Evolutionary conservation across 2,113 vertebrate species (phyloP).

Genomic region (Aldabrachelys gigantea): DNA sequence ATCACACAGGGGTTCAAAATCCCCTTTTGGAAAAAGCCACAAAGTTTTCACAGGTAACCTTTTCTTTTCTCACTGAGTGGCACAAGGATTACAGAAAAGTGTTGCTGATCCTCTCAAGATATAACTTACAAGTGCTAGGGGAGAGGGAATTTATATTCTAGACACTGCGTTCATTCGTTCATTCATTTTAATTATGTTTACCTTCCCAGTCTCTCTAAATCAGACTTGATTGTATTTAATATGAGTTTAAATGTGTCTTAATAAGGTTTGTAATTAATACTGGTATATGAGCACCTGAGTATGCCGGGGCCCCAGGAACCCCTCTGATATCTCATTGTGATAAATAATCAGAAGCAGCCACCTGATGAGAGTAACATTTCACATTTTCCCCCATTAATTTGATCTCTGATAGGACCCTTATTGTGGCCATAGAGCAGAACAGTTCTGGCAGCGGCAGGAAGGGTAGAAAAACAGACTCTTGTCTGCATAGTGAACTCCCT

Average conservation of each 20-base stretch:
- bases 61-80: slow-evolving; percentile 42
- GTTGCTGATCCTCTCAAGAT: slow-evolving; percentile 69
- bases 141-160: slow-evolving; percentile 66
- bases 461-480: not conserved
- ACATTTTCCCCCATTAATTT: not conserved
- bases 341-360: slow-evolving; percentile 51
- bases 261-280: slow-evolving; percentile 75
- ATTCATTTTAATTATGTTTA: slow-evolving; percentile 74
- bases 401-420: not conserved
- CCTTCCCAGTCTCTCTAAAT: slow-evolving; percentile 71
- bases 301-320: slow-evolving; percentile 57
- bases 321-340: slow-evolving; percentile 54
- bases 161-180: not conserved
- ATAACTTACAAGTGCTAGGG: slow-evolving; percentile 38
- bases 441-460: not conserved
- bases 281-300: slow-evolving; percentile 49
- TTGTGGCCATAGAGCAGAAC: not conserved
- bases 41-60: slow-evolving; percentile 26
- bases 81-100: not conserved
- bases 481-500: not conserved
- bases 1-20: not conserved
- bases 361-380: slow-evolving; percentile 24
- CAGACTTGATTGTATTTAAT: slow-evolving; percentile 77
- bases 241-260: slow-evolving; percentile 65
- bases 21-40: slow-evolving; percentile 26